phyloP scores from a whole-genome alignment of 92 coral and sea anemone genomes.

The Epizoanthus fatuus region DNA sequence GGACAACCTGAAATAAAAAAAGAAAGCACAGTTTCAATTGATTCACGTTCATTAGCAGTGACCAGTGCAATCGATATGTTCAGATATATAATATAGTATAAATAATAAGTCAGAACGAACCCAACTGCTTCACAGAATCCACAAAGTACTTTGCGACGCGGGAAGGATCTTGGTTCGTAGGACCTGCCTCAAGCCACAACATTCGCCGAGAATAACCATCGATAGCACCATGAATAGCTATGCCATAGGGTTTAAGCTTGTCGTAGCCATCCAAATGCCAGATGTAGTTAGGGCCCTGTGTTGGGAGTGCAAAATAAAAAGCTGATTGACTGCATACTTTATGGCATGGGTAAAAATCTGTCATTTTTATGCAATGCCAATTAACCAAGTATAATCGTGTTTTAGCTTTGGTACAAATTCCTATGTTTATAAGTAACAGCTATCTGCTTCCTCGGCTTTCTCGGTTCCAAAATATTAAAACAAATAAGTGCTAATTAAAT shows the following conservation, averaged over 20 bases:
- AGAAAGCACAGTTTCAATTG: too few species aligned
- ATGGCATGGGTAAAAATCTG: too few species aligned
- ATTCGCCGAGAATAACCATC: slow-evolving; percentile 44
- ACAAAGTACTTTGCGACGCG: slow-evolving; percentile 18
- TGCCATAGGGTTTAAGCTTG: slow-evolving; percentile 24
- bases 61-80: too few species aligned
- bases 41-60: too few species aligned
- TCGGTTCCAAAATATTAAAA: too few species aligned
- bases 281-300: slow-evolving; percentile 25
- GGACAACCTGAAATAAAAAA: slow-evolving; percentile 27
- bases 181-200: slow-evolving; percentile 43
- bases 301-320: neutral
- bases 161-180: slow-evolving; percentile 44
- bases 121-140: slow-evolving; percentile 26
- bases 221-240: slow-evolving; percentile 35
- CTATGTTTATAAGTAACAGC: too few species aligned
- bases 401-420: too few species aligned
- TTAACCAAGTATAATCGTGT: too few species aligned
- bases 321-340: too few species aligned
- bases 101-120: neutral
- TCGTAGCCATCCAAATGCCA: slow-evolving; percentile 54
- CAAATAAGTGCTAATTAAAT: too few species aligned
- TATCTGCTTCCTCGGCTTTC: too few species aligned
- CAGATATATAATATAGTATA: neutral
- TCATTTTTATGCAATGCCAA: too few species aligned